Evolutionary conservation across 2,888 invertebrate genomes (phyloP), one percentile per base, ranked within the genome.

Genomic region (Auanema freiburgensis): DNA sequence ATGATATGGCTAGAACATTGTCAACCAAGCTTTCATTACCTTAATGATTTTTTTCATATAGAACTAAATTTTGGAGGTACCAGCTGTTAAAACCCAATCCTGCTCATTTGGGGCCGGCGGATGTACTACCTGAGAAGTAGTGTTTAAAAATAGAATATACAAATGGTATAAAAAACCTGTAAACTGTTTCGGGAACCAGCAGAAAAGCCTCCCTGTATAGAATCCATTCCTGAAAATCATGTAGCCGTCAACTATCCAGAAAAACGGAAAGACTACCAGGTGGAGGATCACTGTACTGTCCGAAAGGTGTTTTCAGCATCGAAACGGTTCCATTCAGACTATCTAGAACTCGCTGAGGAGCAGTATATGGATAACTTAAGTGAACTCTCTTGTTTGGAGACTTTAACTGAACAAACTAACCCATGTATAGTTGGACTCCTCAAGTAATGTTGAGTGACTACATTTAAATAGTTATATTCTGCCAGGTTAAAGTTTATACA

Each of bases 61-160:
- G 51, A 51, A 18, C 51, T 14, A 12, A 14, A 51, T 11, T 11
- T 18, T n/a, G 16, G 18, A n/a, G 12, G 14, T 14, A 65, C 79
- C 80, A 3, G 79, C 73, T 8, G 78, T 74, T 65, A 82, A 54
- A 16, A 81, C 81, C 81, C 81, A 81, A 18, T 82, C 77, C 44
- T 77, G 76, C 62, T 81, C 81, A 57, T 79, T 74, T 0, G 81
- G 81, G 0, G 77, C 65, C 14, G 76, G 72, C 1, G 81, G 81
- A 60, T 80, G 80, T 10, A 78, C 76, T 8, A 78, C 71, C 67
- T 79, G 69, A 0, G 67, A 43, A 43, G 14, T 43, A 43, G 43
- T 43, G 12, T 14, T 43, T 43, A 12, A 14, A 43, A 43, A 43
- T 43, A 12, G 11, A 12, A 43, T 43, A 43, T 11, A 43, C 11